Evolutionary conservation across 2,797 vertebrate genomes (phyloP).

Genomic region (Bradypodion ventrale): DNA sequence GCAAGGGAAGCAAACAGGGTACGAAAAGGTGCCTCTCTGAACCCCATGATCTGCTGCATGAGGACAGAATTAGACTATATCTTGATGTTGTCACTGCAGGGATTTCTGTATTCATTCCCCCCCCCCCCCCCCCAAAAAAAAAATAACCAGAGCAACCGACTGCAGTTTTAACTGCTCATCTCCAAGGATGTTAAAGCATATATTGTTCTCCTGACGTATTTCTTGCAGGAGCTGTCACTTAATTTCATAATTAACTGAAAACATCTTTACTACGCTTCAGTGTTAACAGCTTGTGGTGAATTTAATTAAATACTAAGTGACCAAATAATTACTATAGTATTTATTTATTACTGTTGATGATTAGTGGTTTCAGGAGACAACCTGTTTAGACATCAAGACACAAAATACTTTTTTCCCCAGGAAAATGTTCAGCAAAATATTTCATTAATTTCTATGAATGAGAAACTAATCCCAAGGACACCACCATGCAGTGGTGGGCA

Average conservation of each 20-base stretch:
- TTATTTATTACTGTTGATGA: conserved; percentile 15
- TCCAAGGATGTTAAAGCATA: background rate
- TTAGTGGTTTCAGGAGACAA: background rate
- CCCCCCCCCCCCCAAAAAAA: no score
- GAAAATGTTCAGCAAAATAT: background rate
- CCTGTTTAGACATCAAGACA: background rate
- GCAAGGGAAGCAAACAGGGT: background rate
- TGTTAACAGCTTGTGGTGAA: conserved; percentile 25
- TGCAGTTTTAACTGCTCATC: background rate
- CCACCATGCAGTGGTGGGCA: no score
- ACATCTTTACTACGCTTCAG: conserved; percentile 1
- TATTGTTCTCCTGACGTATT: background rate
- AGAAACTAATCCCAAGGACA: no score
- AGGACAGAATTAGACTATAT: background rate
- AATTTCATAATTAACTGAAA: conserved; percentile 29
- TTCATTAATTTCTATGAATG: background rate
- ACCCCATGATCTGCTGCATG: background rate
- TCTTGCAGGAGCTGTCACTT: conserved; percentile 2
- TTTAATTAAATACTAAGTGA: conserved; percentile 6
- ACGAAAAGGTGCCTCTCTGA: background rate
- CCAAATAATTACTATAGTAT: conserved; percentile 20
- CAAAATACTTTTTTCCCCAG: background rate
- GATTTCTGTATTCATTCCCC: background rate
- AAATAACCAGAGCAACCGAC: background rate
- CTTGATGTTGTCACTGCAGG: background rate